Base-by-base conservation (phyloP, 2,113 vertebrate species). In the Anoplopoma fimbria region DNA sequence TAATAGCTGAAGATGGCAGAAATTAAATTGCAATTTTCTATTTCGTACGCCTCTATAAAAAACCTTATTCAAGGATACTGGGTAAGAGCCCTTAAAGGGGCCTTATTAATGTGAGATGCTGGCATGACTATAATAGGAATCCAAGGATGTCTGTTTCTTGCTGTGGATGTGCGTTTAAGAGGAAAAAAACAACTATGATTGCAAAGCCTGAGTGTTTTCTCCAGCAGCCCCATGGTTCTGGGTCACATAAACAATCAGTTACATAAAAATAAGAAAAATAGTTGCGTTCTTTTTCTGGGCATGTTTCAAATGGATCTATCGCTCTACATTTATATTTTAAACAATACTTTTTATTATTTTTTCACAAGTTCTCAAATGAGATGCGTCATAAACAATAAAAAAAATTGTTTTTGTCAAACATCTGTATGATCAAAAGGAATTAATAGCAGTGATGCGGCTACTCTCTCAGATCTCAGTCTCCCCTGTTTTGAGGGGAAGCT, bases 211-310 rank as follows among this genome's bases (percentile, higher is more conserved):
- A 85, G 57, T 60, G 57, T 88, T 91, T 88, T 77, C 60, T 77
- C 69, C 81, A 61, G 60, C 42, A 81, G 85, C 53, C 63, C 69
- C 69, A 62, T 79, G 64, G 72, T 90, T 90, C 77, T 89, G 65
- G 89, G 85, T 90, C 91, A 87, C 84, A 88, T 76, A 74, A 87
- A 85, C 77, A 82, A 79, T 87, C 79, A 75, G 78, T 85, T 92
- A 87, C 71, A 73, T 85, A 84, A 91, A 85, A 86, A 79, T 47
- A 77, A 55, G n/a, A 85, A 91, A 84, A 88, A 79, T 42, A 75
- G 65, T 70, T 86, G 82, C 65, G 79, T 82, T 63, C 25, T 79
- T 77, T 76, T 82, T 71, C 34, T 81, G 62, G 65, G 55, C 82
- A 85, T 64, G 42, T 80, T 78, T 83, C 25, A 75, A 60, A 67